Percentiles rank a stretch among this genome's conserved stretches.
Evolutionary conservation across 2,888 invertebrate genomes (phyloP).

Genomic region (Ecliptopera silaceata): DNA sequence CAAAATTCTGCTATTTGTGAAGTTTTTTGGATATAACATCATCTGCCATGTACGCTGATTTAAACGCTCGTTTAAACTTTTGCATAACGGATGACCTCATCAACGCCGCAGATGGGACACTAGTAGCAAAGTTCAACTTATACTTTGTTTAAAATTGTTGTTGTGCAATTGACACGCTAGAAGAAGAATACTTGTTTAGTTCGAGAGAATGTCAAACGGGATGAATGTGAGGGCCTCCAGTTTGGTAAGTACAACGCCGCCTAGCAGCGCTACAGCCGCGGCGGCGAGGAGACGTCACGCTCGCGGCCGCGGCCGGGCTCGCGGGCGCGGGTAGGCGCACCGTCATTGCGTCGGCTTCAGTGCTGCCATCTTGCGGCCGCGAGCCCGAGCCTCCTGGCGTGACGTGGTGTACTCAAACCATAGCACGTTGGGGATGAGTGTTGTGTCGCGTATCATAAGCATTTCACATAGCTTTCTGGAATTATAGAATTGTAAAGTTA

Average conservation of each 20-base stretch:
- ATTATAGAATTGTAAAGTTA: constrained; percentile 29
- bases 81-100: no score
- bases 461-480: constrained; percentile 93
- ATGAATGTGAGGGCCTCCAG: constrained; percentile 51
- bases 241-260: constrained; percentile 59
- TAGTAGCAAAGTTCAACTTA: no score
- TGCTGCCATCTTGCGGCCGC: constrained; percentile 90
- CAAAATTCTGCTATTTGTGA: no score
- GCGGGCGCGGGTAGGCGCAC: constrained; percentile 72
- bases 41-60: no score
- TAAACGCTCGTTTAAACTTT: no score
- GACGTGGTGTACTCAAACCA: constrained; percentile 97
- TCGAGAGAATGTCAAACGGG: constrained; percentile 35
- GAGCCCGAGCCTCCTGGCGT: constrained; percentile 90
- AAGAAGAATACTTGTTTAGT: neutral
- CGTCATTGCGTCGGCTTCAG: constrained; percentile 92
- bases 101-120: no score
- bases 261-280: constrained; percentile 63
- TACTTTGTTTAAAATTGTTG: no score
- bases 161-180: neutral
- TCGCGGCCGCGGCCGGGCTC: constrained; percentile 60
- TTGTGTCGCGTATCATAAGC: constrained; percentile 93
- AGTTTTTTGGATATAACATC: no score
- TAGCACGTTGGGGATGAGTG: constrained; percentile 94
- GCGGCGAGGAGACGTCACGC: constrained; percentile 77